Percentiles rank a stretch among this genome's conserved stretches.
phyloP scores from a whole-genome alignment of 2,113 vertebrate genomes.

The western clawed frog (Xenopus tropicalis) region DNA sequence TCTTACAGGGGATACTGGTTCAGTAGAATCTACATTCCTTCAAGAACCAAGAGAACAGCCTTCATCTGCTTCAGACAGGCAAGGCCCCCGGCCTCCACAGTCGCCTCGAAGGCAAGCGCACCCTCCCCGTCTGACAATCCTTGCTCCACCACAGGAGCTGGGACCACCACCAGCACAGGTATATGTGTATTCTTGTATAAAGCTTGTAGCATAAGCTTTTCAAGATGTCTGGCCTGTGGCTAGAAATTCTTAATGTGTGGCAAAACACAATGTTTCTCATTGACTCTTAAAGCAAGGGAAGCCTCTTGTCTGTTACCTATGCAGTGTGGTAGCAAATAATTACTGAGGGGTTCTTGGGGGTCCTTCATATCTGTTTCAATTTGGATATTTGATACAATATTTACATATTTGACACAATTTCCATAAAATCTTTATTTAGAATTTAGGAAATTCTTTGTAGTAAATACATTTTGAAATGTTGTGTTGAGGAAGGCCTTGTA shows the following conservation, averaged over 20 bases:
- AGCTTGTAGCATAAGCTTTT: not conserved
- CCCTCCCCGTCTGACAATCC: conserved; percentile 82
- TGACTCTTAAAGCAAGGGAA: too few species aligned
- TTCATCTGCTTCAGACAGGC: conserved; percentile 76
- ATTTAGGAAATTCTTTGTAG: too few species aligned
- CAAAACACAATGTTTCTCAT: not conserved
- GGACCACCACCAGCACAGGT: conserved; percentile 81
- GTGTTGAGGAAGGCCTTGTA: too few species aligned
- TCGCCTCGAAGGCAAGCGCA: conserved; percentile 83
- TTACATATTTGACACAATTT: too few species aligned
- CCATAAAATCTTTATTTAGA: too few species aligned
- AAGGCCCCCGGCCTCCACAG: conserved; percentile 76
- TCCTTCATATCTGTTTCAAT: too few species aligned
- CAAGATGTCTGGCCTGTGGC: not conserved
- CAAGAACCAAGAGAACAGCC: conserved; percentile 82
- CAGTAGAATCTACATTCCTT: conserved; percentile 73
- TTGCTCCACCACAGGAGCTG: conserved; percentile 84
- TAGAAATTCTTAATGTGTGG: not conserved
- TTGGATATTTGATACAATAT: too few species aligned
- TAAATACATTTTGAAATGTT: too few species aligned
- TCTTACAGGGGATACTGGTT: conserved; percentile 71
- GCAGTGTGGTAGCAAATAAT: too few species aligned
- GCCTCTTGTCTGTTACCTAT: too few species aligned
- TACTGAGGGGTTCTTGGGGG: too few species aligned
- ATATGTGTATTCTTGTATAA: conserved; percentile 27